These are phyloP conservation scores for Plecturocebus donacophilus DNA, from an alignment of 2,113 vertebrate genomes.

Conservation along the genomic window DNA sequence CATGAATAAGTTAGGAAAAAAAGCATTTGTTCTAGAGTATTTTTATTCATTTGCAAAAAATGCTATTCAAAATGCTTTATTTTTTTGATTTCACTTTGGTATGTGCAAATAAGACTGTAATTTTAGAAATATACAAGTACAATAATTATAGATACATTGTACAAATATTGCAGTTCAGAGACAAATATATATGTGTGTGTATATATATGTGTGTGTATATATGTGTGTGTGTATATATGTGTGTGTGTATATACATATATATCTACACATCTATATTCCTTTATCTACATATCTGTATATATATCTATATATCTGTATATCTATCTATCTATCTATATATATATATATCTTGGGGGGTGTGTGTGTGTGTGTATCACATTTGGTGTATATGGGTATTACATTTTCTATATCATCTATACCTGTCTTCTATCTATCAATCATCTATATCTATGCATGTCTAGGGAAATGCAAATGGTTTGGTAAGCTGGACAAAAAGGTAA, in stretches of 20 bases:
- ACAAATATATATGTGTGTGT: background rate
- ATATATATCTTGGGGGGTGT: background rate
- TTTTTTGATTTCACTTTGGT: slow-evolving; percentile 18
- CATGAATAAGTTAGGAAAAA: background rate
- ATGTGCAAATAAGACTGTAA: slow-evolving; percentile 38
- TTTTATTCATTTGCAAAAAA: slow-evolving; percentile 46
- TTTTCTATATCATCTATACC: no score
- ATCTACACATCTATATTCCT: no score
- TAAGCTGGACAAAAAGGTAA: background rate
- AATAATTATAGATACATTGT: slow-evolving; percentile 30
- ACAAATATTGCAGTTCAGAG: background rate
- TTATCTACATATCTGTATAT: no score
- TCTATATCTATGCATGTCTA: background rate
- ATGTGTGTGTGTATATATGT: accelerated
- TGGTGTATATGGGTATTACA: no score
- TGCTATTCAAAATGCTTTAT: slow-evolving; percentile 35
- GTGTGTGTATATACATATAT: no score
- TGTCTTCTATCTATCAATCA: no score
- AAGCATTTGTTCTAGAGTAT: background rate
- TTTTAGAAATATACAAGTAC: slow-evolving; percentile 44
- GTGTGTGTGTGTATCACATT: background rate
- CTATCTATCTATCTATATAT: no score
- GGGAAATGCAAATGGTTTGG: background rate
- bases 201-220: accelerated
- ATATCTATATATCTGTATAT: no score